phyloP scores from a whole-genome alignment of 2,888 invertebrate genomes.

The Drosophila paranaensis region DNA sequence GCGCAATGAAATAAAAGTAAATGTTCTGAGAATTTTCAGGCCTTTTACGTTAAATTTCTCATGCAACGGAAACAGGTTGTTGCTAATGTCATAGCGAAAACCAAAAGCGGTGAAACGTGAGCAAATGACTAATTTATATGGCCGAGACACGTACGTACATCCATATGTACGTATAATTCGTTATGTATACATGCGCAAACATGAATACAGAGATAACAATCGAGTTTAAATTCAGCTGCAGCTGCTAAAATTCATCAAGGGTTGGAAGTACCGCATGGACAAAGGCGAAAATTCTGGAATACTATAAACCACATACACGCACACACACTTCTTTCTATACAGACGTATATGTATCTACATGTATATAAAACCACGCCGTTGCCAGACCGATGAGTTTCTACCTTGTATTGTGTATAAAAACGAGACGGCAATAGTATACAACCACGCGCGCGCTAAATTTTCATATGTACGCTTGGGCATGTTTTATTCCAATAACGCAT shows the following conservation, averaged over 20 bases:
- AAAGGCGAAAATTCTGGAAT: slow-evolving; percentile 76
- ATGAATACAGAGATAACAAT: slow-evolving; percentile 48
- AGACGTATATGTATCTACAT: slow-evolving; percentile 1
- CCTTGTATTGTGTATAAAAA: slow-evolving; percentile 22
- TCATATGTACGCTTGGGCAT: slow-evolving; percentile 25
- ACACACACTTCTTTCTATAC: neutral
- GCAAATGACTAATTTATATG: slow-evolving; percentile 35
- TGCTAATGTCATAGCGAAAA: slow-evolving; percentile 24
- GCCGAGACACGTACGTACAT: slow-evolving; percentile 18
- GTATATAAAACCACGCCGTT: slow-evolving; percentile 40
- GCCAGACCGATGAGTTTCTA: slow-evolving; percentile 8
- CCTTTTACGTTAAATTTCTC: slow-evolving; percentile 31
- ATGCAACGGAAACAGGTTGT: slow-evolving; percentile 47
- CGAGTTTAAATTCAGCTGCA: slow-evolving; percentile 35
- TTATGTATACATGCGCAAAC: slow-evolving; percentile 5
- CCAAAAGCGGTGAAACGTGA: slow-evolving; percentile 36
- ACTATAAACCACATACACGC: slow-evolving; percentile 16
- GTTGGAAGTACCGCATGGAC: slow-evolving; percentile 60
- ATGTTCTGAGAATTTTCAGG: slow-evolving; percentile 29
- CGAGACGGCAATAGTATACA: slow-evolving; percentile 53
- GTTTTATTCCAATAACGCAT: slow-evolving; percentile 44
- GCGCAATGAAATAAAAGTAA: slow-evolving; percentile 13
- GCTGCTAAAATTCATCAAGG: slow-evolving; percentile 35
- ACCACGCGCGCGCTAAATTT: slow-evolving; percentile 46
- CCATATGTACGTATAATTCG: neutral